These are phyloP conservation scores for Panopea generosa DNA, from an alignment of 2,888 invertebrate species.

Conservation along the genomic window DNA sequence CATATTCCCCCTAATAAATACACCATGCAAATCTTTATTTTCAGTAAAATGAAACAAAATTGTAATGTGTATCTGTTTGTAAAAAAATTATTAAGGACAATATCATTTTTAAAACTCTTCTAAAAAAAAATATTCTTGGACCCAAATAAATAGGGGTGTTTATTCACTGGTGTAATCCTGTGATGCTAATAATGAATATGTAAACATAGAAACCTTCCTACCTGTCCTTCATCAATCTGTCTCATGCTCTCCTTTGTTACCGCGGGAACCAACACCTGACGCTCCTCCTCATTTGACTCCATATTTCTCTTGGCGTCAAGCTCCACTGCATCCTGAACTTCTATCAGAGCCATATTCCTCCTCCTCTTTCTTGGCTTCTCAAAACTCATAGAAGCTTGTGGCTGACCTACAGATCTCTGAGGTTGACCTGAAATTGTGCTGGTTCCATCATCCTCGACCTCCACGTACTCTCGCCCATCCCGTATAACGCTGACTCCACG, in stretches of 20 bases:
- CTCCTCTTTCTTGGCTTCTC: conserved; percentile 50
- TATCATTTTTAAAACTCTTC: too few species aligned
- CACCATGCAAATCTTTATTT: too few species aligned
- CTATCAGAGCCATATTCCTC: conserved; percentile 72
- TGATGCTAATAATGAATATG: too few species aligned
- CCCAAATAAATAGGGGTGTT: too few species aligned
- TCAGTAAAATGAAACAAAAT: too few species aligned
- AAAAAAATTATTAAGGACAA: too few species aligned
- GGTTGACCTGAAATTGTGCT: conserved; percentile 31
- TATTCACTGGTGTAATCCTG: too few species aligned
- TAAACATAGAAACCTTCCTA: too few species aligned
- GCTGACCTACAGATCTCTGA: conserved; percentile 1
- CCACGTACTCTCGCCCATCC: conserved; percentile 54
- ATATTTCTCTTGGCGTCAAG: conserved; percentile 67
- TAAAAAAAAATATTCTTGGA: too few species aligned
- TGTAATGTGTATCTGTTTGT: too few species aligned
- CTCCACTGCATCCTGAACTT: conserved; percentile 76
- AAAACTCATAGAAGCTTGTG: conserved; percentile 16
- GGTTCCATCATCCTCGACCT: conserved; percentile 57
- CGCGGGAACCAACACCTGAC: conserved; percentile 73
- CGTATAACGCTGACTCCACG: conserved; percentile 43
- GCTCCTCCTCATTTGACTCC: conserved; percentile 66
- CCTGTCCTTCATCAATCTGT: conserved; percentile 77
- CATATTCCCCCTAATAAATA: too few species aligned
- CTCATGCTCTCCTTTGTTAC: conserved; percentile 63